These are phyloP conservation scores for Nipponacmea schrenckii DNA, from an alignment of 2,888 invertebrate species.

Conservation along the genomic window DNA sequence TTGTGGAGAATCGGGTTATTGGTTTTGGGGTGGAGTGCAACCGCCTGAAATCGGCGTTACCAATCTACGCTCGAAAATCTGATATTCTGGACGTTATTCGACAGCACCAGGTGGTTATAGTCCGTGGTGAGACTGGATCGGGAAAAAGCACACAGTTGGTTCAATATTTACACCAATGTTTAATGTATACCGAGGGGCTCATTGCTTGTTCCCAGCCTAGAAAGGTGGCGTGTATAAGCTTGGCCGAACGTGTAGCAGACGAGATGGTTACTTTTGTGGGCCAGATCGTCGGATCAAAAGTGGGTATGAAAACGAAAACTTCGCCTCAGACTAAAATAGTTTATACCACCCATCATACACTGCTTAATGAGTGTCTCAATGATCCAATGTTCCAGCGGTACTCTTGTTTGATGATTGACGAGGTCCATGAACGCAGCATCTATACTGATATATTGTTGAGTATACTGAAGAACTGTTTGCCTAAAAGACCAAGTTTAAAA, in stretches of 20 bases:
- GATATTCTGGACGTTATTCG: conserved; percentile 49
- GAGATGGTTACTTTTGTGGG: conserved; percentile 60
- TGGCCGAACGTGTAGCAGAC: conserved; percentile 62
- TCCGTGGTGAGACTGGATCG: conserved; percentile 67
- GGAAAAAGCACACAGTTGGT: conserved; percentile 68
- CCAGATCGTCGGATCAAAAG: conserved; percentile 56
- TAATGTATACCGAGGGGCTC: conserved; percentile 41
- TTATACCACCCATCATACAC: conserved; percentile 64
- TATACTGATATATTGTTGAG: conserved; percentile 66
- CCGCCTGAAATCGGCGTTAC: conserved; percentile 47
- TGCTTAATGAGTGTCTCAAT: conserved; percentile 61
- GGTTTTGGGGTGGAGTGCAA: conserved; percentile 48
- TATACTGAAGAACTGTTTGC: conserved; percentile 58
- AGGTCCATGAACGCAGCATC: too few relatives aligned
- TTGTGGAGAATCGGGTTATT: neutral
- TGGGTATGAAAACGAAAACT: conserved; percentile 47
- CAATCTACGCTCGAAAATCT: conserved; percentile 58
- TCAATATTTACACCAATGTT: conserved; percentile 63
- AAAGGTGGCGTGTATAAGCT: conserved; percentile 65
- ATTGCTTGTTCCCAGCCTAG: conserved; percentile 67
- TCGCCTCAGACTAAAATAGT: conserved; percentile 52
- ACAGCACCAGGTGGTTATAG: conserved; percentile 55
- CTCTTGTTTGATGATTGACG: too few relatives aligned
- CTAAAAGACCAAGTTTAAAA: conserved; percentile 54
- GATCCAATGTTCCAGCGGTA: conserved; percentile 48